Conservation (phyloP, 2,888 invertebrate genomes). For the Thymelicus sylvestris region DNA sequence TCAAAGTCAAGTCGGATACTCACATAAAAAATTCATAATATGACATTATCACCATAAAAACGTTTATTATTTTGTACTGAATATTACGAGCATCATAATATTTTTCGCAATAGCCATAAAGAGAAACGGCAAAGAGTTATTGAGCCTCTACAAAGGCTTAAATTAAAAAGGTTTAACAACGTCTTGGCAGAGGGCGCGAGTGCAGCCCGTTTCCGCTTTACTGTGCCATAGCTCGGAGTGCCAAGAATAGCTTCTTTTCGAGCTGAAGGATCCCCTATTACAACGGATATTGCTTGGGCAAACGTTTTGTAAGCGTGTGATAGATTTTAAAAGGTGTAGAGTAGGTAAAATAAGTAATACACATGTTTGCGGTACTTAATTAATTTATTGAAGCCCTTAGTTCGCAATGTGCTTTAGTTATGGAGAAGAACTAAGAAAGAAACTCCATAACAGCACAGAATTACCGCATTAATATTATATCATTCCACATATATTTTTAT, state of each 20-base stretch:
- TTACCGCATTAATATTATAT: too few species aligned
- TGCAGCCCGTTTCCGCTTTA: constrained; percentile 28
- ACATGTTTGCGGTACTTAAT: too few species aligned
- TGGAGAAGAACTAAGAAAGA: too few species aligned
- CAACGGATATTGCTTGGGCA: constrained; percentile 30
- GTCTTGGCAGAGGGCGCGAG: constrained; percentile 32
- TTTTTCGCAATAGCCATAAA: constrained; percentile 11
- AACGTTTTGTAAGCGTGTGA: constrained; percentile 13
- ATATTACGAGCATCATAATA: neutral
- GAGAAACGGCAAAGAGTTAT: constrained; percentile 29
- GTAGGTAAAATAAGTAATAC: too few species aligned
- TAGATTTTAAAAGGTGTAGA: too few species aligned
- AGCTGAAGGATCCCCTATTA: constrained; percentile 21
- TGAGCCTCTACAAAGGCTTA: constrained; percentile 21
- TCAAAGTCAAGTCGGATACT: too few species aligned
- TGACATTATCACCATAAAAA: neutral
- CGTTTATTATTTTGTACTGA: constrained; percentile 5
- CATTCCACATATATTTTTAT: too few species aligned
- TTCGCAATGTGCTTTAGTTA: too few species aligned
- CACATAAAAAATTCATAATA: too few species aligned
- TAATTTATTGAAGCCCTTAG: too few species aligned
- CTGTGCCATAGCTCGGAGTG: constrained; percentile 28
- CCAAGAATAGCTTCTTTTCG: constrained; percentile 30
- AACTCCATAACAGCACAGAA: too few species aligned
- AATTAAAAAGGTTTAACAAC: constrained; percentile 33